These are phyloP conservation scores for Chymomyza procnemis DNA, from an alignment of 2,888 invertebrate species.

Conservation along the genomic window DNA sequence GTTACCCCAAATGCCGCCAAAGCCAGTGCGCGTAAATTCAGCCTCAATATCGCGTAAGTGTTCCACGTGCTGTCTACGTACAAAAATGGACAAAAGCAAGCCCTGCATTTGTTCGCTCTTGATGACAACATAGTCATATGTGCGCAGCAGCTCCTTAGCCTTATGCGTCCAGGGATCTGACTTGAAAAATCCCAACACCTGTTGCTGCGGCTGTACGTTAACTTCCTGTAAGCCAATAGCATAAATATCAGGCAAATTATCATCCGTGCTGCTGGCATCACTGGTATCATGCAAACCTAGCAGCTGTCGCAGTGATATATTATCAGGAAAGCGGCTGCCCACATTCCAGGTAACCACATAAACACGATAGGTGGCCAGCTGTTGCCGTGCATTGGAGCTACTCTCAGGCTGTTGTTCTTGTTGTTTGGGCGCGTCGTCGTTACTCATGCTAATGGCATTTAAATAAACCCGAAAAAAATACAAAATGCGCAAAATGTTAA, in stretches of 20 bases:
- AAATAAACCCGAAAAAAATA: not conserved
- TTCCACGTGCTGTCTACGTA: constrained; percentile 87
- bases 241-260: constrained; percentile 88
- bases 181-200: constrained; percentile 88
- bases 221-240: constrained; percentile 93
- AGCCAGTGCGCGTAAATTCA: constrained; percentile 92
- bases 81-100: constrained; percentile 87
- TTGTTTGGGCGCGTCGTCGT: not conserved
- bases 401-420: not conserved
- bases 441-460: not conserved
- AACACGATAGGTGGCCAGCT: constrained; percentile 80
- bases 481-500: not conserved
- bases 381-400: constrained; percentile 35
- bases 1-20: constrained; percentile 97
- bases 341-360: constrained; percentile 95
- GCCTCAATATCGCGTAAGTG: constrained; percentile 91
- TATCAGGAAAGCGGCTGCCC: constrained; percentile 87
- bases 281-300: constrained; percentile 82
- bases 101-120: constrained; percentile 92
- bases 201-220: constrained; percentile 91
- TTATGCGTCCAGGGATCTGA: constrained; percentile 91
- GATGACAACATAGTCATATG: constrained; percentile 86
- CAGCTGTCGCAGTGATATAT: constrained; percentile 84
- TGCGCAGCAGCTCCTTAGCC: constrained; percentile 84
- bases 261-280: constrained; percentile 78